These are phyloP conservation scores for Mormyrus iriodes DNA, from an alignment of 2,113 vertebrate genomes.

Conservation along the genomic window DNA sequence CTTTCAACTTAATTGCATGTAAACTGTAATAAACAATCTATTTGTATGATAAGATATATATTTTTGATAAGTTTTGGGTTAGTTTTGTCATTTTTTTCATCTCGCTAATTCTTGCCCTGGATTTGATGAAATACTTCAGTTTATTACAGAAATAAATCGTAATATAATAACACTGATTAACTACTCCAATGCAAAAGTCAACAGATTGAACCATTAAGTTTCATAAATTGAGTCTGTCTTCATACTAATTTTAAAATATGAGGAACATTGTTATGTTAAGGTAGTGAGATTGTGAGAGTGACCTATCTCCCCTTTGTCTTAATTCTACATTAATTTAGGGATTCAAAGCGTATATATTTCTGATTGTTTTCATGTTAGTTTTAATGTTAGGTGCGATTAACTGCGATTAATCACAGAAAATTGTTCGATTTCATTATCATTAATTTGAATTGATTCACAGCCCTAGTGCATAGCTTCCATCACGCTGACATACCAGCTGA, in stretches of 20 bases:
- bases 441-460: background rate
- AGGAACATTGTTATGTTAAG: background rate
- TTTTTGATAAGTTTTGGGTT: background rate
- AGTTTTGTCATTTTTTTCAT: background rate
- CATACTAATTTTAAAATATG: no score
- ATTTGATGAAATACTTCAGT: background rate
- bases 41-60: background rate
- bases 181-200: background rate
- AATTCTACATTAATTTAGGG: background rate
- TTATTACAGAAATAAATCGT: background rate
- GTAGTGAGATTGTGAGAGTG: background rate
- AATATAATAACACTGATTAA: background rate
- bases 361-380: no score
- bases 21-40: background rate
- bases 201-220: background rate
- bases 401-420: background rate
- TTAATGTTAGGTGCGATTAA: background rate
- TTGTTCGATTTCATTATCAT: background rate
- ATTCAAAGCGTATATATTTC: background rate
- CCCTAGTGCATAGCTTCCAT: background rate
- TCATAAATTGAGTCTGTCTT: background rate
- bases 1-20: no score
- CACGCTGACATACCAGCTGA: slow-evolving; percentile 60
- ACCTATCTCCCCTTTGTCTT: background rate
- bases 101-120: background rate